Percentiles rank a stretch among this genome's conserved stretches.
These are phyloP conservation scores for Moxostoma hubbsi DNA, from an alignment of 2,797 vertebrate genomes.

Conservation along the genomic window DNA sequence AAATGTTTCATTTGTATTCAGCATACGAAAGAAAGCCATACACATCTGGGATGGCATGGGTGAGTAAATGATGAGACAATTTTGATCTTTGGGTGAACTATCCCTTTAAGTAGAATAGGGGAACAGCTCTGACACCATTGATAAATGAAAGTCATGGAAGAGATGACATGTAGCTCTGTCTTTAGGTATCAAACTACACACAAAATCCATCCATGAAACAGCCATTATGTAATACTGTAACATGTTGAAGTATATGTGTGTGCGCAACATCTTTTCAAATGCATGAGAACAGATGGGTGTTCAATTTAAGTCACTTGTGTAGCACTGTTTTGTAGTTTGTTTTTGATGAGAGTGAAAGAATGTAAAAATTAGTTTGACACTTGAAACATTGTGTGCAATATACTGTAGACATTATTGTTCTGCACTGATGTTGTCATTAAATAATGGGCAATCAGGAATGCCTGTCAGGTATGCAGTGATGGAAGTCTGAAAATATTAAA, in stretches of 20 bases:
- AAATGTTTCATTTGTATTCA: no score
- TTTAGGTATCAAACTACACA: constrained; percentile 34
- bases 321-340: not conserved
- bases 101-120: not conserved
- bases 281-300: constrained; percentile 33
- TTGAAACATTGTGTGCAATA: not conserved
- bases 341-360: not conserved
- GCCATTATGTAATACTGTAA: constrained; percentile 32
- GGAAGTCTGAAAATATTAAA: constrained; percentile 21
- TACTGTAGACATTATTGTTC: not conserved
- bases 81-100: no score
- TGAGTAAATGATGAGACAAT: no score
- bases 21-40: no score
- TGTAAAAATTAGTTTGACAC: constrained; percentile 1
- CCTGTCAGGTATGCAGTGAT: not conserved
- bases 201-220: constrained; percentile 38
- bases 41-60: no score
- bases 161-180: constrained; percentile 38
- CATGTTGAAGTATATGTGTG: constrained; percentile 14
- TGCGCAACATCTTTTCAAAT: constrained; percentile 36
- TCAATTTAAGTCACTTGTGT: not conserved
- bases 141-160: constrained; percentile 2
- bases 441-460: not conserved
- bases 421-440: not conserved
- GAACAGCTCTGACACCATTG: not conserved